Percentiles rank a stretch among this genome's conserved stretches.
These are phyloP conservation scores for Strigamia transsilvanica DNA, from an alignment of 2,888 invertebrate species.

Conservation along the genomic window DNA sequence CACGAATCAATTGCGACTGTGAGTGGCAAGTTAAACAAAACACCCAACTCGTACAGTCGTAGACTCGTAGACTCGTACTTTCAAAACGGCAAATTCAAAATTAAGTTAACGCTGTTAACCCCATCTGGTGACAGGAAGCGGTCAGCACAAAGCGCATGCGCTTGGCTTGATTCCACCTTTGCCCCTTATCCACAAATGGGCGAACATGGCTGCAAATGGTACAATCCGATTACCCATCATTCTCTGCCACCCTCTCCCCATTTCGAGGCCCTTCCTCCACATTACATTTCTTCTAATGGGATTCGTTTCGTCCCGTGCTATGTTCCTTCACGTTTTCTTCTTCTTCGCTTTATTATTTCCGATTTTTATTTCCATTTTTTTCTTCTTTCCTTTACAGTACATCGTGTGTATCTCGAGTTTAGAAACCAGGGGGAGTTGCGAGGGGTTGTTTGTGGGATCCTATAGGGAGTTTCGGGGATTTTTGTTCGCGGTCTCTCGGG, in stretches of 20 bases:
- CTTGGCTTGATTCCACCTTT: conserved; percentile 42
- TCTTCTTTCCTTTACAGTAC: not conserved
- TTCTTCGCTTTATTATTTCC: not conserved
- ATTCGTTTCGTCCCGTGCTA: not conserved
- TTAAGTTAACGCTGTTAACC: not conserved
- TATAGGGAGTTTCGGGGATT: not conserved
- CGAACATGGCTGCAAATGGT: conserved; percentile 44
- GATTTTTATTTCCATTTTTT: not conserved
- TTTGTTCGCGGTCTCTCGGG: not conserved
- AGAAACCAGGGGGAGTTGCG: not conserved
- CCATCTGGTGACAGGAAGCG: conserved; percentile 34
- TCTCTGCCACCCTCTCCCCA: not conserved
- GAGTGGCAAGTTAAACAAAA: not conserved
- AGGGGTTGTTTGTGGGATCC: not conserved
- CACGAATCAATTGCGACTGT: not conserved
- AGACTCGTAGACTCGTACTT: not conserved
- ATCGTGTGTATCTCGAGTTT: not conserved
- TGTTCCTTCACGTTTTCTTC: not conserved
- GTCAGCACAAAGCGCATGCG: conserved; percentile 42
- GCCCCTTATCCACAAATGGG: conserved; percentile 44
- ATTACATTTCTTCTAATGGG: conserved; percentile 32
- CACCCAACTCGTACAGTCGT: not conserved
- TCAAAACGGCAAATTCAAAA: not conserved
- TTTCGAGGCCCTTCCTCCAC: not conserved
- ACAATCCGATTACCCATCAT: conserved; percentile 44